Conservation (phyloP, 2,888 invertebrate species). For the Heliconius ismenius region DNA sequence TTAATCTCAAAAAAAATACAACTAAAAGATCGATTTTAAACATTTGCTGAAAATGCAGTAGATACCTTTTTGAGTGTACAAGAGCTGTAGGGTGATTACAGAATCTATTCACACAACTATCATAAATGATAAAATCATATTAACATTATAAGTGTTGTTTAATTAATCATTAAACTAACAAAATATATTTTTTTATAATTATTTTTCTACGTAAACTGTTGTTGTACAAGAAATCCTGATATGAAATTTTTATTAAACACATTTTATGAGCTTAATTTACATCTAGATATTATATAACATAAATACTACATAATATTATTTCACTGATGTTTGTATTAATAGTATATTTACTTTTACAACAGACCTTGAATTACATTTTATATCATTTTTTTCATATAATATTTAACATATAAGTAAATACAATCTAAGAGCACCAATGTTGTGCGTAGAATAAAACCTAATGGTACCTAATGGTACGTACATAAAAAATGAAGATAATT, state of each 20-base stretch:
- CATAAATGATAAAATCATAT: neutral
- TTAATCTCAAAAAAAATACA: slow-evolving; percentile 2
- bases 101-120: too few species aligned
- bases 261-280: neutral
- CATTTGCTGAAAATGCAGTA: neutral
- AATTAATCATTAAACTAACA: neutral
- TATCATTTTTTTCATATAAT: neutral
- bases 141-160: neutral
- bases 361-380: slow-evolving; percentile 15
- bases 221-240: neutral
- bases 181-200: neutral
- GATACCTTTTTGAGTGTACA: neutral
- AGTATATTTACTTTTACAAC: neutral
- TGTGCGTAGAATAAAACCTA: neutral
- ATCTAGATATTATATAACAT: neutral
- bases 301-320: neutral
- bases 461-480: neutral
- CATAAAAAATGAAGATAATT: neutral
- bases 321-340: neutral
- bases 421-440: slow-evolving; percentile 15
- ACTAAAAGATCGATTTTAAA: neutral
- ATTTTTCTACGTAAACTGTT: neutral
- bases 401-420: neutral
- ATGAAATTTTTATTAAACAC: neutral
- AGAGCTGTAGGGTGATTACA: too few species aligned